phyloP scores from a whole-genome alignment of 2,113 vertebrate genomes.

The Phocoena sinus region DNA sequence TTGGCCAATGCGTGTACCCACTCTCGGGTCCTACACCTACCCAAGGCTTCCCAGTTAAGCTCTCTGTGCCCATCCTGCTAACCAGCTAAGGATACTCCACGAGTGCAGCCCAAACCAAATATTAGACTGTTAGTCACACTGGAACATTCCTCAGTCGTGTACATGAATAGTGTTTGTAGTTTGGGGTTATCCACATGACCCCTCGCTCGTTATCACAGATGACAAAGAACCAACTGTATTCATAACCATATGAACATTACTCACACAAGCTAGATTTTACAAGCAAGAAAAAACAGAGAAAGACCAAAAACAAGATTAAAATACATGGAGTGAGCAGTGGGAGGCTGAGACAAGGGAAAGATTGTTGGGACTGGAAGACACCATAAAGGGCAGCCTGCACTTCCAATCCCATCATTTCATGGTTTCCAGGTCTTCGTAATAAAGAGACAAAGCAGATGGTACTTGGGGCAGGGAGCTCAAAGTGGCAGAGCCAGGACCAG shows the following conservation, averaged over 20 bases:
- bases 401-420: background rate
- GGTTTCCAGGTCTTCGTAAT: background rate
- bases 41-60: no score
- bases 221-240: constrained; percentile 52
- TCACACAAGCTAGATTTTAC: constrained; percentile 45
- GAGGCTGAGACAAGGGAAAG: background rate
- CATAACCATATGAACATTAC: constrained; percentile 47
- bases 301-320: background rate
- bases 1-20: no score
- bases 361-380: background rate
- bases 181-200: constrained; percentile 40
- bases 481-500: background rate
- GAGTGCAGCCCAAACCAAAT: constrained; percentile 23
- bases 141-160: background rate
- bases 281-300: constrained; percentile 46
- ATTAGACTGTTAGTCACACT: constrained; percentile 28
- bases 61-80: background rate
- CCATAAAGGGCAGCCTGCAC: background rate
- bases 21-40: no score
- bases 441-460: background rate
- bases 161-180: constrained; percentile 4
- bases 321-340: background rate
- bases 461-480: background rate
- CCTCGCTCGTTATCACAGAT: constrained; percentile 18
- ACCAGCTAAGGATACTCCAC: background rate